phyloP scores from a whole-genome alignment of 2,888 invertebrate genomes.

The Nomada flava region DNA sequence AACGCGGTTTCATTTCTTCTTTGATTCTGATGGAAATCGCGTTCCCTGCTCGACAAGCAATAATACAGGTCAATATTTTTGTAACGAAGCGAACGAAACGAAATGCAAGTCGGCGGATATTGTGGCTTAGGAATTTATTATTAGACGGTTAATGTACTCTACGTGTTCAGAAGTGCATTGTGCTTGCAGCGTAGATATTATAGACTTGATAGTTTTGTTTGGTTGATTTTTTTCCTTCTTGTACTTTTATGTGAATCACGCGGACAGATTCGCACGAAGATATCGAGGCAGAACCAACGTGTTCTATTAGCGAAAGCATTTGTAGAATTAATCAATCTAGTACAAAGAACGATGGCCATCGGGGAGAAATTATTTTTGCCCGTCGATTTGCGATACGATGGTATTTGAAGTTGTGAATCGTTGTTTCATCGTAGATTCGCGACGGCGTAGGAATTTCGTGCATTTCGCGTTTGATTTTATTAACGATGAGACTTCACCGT shows the following conservation, averaged over 20 bases:
- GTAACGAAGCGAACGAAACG: too few species aligned
- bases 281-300: slow-evolving; percentile 4
- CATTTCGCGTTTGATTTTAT: neutral
- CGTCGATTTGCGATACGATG: slow-evolving; percentile 3
- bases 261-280: slow-evolving; percentile 14
- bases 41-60: neutral
- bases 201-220: neutral
- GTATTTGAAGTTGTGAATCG: slow-evolving; percentile 4
- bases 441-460: neutral
- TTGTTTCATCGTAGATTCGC: neutral
- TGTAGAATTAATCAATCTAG: neutral
- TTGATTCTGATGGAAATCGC: neutral
- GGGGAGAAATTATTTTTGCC: slow-evolving; percentile 17
- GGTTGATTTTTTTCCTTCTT: neutral
- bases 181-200: neutral
- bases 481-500: neutral
- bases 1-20: neutral
- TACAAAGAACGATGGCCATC: neutral
- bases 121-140: slow-evolving; percentile 16
- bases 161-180: neutral
- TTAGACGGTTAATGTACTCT: slow-evolving; percentile 18
- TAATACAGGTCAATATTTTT: slow-evolving; percentile 26
- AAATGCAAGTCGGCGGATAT: neutral
- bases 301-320: slow-evolving; percentile 8
- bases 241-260: slow-evolving; percentile 14